Evolutionary conservation across 2,113 vertebrate species (phyloP).

Genomic region (Syngnathus scovelli): DNA sequence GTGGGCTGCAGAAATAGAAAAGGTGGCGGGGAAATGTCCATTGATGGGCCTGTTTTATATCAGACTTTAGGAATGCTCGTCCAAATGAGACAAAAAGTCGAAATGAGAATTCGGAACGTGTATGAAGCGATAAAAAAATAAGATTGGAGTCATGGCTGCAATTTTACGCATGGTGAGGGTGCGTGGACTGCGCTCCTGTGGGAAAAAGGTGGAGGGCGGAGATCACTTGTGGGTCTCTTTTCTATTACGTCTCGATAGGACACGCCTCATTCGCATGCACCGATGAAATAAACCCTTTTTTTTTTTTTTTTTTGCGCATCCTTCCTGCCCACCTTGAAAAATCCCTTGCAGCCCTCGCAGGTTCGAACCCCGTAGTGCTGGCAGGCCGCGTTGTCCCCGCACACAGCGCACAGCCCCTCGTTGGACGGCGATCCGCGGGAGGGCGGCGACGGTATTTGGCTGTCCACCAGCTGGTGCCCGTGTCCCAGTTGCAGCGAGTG

Average conservation of each 20-base stretch:
- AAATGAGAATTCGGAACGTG: no score
- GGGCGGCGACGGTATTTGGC: constrained; percentile 89
- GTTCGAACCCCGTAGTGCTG: constrained; percentile 93
- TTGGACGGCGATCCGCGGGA: constrained; percentile 94
- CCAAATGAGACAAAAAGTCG: no score
- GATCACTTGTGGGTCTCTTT: neutral
- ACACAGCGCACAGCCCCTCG: constrained; percentile 95
- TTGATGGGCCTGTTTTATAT: neutral
- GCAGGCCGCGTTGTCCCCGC: constrained; percentile 95
- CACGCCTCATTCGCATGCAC: neutral
- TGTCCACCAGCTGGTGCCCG: constrained; percentile 91
- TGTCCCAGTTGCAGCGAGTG: constrained; percentile 90
- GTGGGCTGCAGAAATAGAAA: neutral
- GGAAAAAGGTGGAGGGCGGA: no score
- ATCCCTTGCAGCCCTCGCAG: constrained; percentile 93
- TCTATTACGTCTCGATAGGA: neutral
- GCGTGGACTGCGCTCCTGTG: no score
- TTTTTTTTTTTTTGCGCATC: neutral
- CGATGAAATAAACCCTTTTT: neutral
- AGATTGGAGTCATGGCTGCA: no score
- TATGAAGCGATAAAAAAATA: no score
- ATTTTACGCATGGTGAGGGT: no score
- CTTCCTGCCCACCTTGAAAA: constrained; percentile 83
- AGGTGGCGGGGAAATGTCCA: neutral
- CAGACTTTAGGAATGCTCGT: no score